Percentiles rank a stretch among this genome's conserved stretches.
These are phyloP conservation scores for Agapornis canus DNA, from an alignment of 2,797 vertebrate species.

Conservation along the genomic window DNA sequence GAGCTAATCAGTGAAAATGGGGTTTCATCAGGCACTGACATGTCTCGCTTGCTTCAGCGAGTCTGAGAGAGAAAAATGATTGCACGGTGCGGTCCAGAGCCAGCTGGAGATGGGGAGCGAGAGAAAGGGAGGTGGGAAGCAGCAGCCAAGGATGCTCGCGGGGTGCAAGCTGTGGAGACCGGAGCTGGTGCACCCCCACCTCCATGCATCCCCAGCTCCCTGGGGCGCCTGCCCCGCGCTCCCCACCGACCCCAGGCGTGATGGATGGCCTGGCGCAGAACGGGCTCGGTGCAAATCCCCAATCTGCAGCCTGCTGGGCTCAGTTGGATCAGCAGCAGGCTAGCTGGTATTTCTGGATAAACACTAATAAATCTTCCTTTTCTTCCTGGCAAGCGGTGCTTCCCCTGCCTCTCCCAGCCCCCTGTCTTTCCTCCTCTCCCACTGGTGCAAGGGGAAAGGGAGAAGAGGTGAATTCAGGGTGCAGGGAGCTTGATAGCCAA, in stretches of 20 bases:
- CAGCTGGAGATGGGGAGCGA: constrained; percentile 27
- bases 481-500: not conserved
- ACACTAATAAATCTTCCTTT: constrained; percentile 77
- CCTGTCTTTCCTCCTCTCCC: not conserved
- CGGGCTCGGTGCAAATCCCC: constrained; percentile 58
- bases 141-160: not conserved
- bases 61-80: constrained; percentile 90
- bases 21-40: constrained; percentile 93
- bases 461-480: not conserved
- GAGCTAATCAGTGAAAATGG: constrained; percentile 97
- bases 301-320: constrained; percentile 72
- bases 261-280: constrained; percentile 64
- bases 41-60: constrained; percentile 85
- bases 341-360: constrained; percentile 75
- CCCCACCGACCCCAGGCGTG: not conserved
- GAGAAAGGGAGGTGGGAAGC: not conserved
- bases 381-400: constrained; percentile 45
- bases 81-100: constrained; percentile 69
- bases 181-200: not conserved
- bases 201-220: not conserved
- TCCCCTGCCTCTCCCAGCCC: not conserved
- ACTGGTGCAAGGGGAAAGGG: not conserved
- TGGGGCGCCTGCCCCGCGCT: rapidly evolving
- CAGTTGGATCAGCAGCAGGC: constrained; percentile 75
- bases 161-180: not conserved